These are phyloP conservation scores for Hirundo rustica DNA, from an alignment of 2,797 vertebrate genomes.

Conservation along the genomic window DNA sequence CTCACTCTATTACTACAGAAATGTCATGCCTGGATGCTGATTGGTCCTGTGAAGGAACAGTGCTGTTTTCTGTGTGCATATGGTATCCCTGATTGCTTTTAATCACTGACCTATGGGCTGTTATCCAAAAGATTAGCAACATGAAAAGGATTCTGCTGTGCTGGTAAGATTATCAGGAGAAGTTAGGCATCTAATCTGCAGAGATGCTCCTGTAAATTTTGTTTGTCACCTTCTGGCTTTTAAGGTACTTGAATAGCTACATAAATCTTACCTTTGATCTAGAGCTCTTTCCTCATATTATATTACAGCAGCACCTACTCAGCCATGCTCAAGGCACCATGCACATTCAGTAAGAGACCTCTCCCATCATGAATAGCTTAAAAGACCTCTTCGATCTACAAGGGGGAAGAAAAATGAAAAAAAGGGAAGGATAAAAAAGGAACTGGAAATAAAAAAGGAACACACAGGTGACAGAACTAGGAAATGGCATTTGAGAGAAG, in stretches of 20 bases:
- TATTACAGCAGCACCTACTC: neutral
- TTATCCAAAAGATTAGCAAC: neutral
- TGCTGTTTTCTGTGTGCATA: neutral
- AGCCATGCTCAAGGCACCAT: neutral
- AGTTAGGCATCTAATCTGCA: neutral
- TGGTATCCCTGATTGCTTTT: neutral
- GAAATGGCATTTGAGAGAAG: neutral
- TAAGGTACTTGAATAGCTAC: neutral
- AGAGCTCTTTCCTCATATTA: neutral
- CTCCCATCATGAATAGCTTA: neutral
- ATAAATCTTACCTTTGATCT: slow-evolving; percentile 41
- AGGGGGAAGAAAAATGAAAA: neutral
- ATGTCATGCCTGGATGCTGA: neutral
- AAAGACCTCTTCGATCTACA: neutral
- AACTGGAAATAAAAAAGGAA: neutral
- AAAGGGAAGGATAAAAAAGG: neutral
- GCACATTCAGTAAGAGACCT: neutral
- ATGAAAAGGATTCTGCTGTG: neutral
- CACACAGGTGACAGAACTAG: neutral
- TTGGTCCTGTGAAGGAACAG: neutral
- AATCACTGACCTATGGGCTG: neutral
- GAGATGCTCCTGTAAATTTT: slow-evolving; percentile 13
- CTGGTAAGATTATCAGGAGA: neutral
- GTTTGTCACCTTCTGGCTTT: slow-evolving; percentile 6
- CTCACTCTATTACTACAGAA: neutral